Base-by-base conservation (phyloP, 1,140 invertebrate species). In the Lysiphlebus fabarum region DNA sequence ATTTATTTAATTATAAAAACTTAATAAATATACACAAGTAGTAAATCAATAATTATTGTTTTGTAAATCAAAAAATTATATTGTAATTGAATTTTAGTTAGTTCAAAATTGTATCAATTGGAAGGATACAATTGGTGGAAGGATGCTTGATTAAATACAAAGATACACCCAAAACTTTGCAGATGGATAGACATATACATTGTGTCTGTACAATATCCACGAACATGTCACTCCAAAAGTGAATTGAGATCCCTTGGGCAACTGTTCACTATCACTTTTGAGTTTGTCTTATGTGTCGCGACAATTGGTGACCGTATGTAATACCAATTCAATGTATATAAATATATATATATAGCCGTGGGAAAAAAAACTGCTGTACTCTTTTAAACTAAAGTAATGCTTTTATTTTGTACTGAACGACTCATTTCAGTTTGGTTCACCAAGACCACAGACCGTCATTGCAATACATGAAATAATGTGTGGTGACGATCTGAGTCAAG, bases 231-330 rank as follows among this genome's bases (percentile, higher is more conserved):
- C 44, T 34, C 42, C 41, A 38, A 48, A 43, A 49, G 7, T 51
- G 34, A 56, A 62, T 41, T 44, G 45, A 57, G 56, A 63, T 51
- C 62, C 53, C 55, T 26, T 34, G 58, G 47, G 59, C 53, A 51
- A 62, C 62, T 61, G 63, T 62, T 67, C 59, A 59, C 57, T 67
- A 67, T 71, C 67, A 69, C 65, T 67, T 67, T 65, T 64, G 63
- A 63, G 63, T 58, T 51, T 44, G 17, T 1, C 17, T 26, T 4
- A 26, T 26, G 4, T 26, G 17, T 26, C 17, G 17, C 0, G 17
- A 26, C 17, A 17, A 17, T 26, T 26, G 17, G 17, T 26, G 17
- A 26, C 17, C n/a, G n/a, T 54, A 40, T 41, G 17, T 12, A 10
- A n/a, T 42, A 17, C 38, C 40, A 59, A 53, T 38, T 51, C 34